Conservation (phyloP, 2,888 invertebrate species). For the Dasysyrphus albostriatus region DNA sequence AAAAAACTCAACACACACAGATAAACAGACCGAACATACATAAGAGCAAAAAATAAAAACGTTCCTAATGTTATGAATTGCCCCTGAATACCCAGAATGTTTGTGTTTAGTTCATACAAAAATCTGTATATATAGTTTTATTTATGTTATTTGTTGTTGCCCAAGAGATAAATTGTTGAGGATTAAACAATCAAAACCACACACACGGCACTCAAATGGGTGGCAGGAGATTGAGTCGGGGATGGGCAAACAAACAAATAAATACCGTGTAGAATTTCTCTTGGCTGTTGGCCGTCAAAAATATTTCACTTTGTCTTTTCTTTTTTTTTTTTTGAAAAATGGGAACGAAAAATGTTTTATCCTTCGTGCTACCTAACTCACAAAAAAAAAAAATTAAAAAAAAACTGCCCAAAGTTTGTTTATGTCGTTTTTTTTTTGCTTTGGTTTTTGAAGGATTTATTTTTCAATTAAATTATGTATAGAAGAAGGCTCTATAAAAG, state of each 20-base stretch:
- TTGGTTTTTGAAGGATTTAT: constrained; percentile 9
- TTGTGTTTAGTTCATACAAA: constrained; percentile 4
- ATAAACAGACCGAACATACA: neutral
- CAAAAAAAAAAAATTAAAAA: no score
- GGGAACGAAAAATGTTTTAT: constrained; percentile 9
- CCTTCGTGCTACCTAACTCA: neutral
- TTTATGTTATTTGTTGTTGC: neutral
- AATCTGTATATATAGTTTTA: neutral
- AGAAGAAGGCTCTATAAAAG: constrained; percentile 4
- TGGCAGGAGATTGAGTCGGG: no score
- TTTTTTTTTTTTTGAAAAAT: neutral
- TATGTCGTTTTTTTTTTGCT: neutral
- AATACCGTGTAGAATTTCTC: neutral
- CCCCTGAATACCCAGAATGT: constrained; percentile 12
- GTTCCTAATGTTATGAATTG: constrained; percentile 36
- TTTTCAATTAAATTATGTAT: constrained; percentile 29
- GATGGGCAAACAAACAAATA: constrained; percentile 21
- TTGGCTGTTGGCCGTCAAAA: constrained; percentile 7
- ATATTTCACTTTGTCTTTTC: neutral
- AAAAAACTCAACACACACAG: neutral
- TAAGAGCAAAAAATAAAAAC: constrained; percentile 6
- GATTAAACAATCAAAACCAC: constrained; percentile 50
- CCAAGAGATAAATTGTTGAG: constrained; percentile 28
- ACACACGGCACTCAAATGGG: neutral
- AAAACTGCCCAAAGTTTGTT: neutral